These are phyloP conservation scores for Hyaena hyaena DNA, from an alignment of 2,113 vertebrate genomes.

Conservation along the genomic window DNA sequence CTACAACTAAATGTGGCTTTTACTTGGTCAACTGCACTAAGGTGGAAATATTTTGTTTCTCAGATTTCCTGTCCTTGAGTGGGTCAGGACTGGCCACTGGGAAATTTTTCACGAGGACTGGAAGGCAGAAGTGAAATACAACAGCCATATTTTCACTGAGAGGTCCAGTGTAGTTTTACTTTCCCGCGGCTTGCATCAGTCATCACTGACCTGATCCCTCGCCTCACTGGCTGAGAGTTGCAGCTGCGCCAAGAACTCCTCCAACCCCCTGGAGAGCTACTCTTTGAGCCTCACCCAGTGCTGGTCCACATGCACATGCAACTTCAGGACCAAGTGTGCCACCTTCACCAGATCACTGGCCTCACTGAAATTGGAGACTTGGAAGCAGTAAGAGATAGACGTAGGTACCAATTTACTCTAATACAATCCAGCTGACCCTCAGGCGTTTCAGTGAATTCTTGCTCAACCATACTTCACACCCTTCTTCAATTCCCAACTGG, in stretches of 20 bases:
- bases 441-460: not conserved
- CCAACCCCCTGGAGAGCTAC: not conserved
- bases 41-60: not conserved
- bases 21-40: not conserved
- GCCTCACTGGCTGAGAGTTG: not conserved
- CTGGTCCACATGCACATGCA: not conserved
- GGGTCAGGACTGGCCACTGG: not conserved
- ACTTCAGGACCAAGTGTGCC: not conserved
- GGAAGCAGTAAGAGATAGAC: not conserved
- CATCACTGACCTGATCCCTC: not conserved
- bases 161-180: too few species aligned
- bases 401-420: not conserved
- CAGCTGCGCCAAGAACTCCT: not conserved
- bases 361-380: not conserved
- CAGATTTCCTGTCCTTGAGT: not conserved
- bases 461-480: not conserved
- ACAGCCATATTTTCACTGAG: not conserved
- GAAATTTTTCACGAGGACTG: not conserved
- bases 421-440: not conserved
- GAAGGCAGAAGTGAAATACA: not conserved
- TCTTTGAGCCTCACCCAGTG: not conserved
- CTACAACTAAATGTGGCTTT: not conserved
- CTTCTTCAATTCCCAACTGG: not conserved
- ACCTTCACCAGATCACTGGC: not conserved
- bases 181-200: not conserved